Evolutionary conservation across 2,888 invertebrate genomes (phyloP), one percentile per base, ranked within the genome.

Genomic region (Cactoblastis cactorum): DNA sequence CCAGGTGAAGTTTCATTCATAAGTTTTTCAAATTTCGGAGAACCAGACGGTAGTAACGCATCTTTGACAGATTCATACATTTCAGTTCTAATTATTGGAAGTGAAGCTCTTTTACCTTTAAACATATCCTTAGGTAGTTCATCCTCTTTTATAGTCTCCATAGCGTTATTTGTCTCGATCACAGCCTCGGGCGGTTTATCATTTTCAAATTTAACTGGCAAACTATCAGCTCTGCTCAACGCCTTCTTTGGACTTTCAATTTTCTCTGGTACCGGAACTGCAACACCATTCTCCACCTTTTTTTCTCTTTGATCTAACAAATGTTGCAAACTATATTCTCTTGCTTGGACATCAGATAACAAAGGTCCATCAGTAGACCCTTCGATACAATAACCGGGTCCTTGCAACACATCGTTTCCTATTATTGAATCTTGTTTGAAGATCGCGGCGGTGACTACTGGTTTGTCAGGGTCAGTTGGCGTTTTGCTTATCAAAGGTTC

Each of bases 401-500:
- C 87, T 68, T 84, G 85, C 11, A 85, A 57, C 11, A 70, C 77
- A 18, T 90, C 90, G 18, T 72, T 87, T 1, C 85, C 84, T 54
- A 90, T 90, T 3, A 91, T 86, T 0, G 91, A 85, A 67, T 92
- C 91, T 67, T 93, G 91, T 59, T 94, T 94, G 57, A 93, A 91
- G 38, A 94, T 90, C 0, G 93, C 94, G 0, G 94, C 93, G 34
- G 93, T 94, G 43, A 94, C 93, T 24, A 94, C 92, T 3, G 94
- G 94, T 57, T 92, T 93, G 56, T 91, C 91, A 12, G 89, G 84
- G 51, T 91, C 90, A 0, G 86, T 81, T 3, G 85, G 84, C 0
- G 88, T 86, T 59, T 88, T 90, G 32, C 78, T 81, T 2, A 90
- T 80, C n/a, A 87, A 62, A 6, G 88, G 90, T 58, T 91, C 91